These are phyloP conservation scores for Planiliza haematocheilus DNA, from an alignment of 2,113 vertebrate species.

Conservation along the genomic window DNA sequence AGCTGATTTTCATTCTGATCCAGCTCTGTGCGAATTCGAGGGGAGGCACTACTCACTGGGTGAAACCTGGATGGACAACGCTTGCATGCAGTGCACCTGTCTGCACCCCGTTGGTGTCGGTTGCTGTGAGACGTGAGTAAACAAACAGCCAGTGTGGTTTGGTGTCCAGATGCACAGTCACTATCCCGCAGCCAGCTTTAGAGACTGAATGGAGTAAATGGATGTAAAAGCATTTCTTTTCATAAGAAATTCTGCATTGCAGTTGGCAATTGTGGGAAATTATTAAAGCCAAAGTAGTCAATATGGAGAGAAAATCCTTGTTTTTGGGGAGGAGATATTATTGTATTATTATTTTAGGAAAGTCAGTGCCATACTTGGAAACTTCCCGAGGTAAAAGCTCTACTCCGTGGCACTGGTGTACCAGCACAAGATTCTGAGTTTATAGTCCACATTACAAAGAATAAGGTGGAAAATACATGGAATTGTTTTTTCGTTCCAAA, in stretches of 20 bases:
- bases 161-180: constrained; percentile 17
- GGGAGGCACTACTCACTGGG: constrained; percentile 88
- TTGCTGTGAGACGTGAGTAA: constrained; percentile 94
- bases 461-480: neutral
- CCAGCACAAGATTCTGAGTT: neutral
- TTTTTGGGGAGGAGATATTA: no score
- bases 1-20: constrained; percentile 29
- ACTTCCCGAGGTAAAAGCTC: no score
- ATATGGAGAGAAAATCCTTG: no score
- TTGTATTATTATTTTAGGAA: no score
- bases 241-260: no score
- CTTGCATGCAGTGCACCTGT: constrained; percentile 94
- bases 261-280: no score
- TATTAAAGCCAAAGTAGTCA: no score
- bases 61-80: constrained; percentile 91
- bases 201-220: no score
- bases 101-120: constrained; percentile 93
- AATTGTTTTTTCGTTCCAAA: neutral
- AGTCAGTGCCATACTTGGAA: no score
- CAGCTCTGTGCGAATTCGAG: constrained; percentile 87
- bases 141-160: constrained; percentile 17
- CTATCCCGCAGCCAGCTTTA: neutral
- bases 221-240: no score
- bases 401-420: no score
- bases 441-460: neutral